These are phyloP conservation scores for Dendrophyllia cribrosa DNA, from an alignment of 64 coral and sea anemone genomes.

Conservation along the genomic window DNA sequence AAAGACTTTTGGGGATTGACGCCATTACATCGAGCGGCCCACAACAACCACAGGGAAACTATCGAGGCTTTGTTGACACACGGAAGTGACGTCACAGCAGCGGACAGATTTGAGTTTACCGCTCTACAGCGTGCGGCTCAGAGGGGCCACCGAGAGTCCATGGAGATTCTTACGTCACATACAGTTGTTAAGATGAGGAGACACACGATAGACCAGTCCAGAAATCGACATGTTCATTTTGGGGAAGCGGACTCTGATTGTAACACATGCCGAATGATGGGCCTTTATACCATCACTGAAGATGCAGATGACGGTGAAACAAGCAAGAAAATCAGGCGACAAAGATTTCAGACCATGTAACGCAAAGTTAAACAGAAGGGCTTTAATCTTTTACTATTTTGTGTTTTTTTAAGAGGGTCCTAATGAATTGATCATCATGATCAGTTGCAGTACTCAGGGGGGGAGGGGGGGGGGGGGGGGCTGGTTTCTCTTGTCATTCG, in stretches of 20 bases:
- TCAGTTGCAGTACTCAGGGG: no score
- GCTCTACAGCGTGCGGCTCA: constrained; percentile 78
- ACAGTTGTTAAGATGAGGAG: constrained; percentile 41
- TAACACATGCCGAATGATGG: constrained; percentile 72
- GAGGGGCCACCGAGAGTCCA: constrained; percentile 61
- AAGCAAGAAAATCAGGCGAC: background rate
- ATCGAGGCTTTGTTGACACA: constrained; percentile 57
- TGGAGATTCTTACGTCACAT: constrained; percentile 63
- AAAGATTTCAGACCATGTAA: constrained; percentile 39
- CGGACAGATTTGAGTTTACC: constrained; percentile 75
- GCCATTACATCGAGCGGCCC: constrained; percentile 78
- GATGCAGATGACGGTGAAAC: background rate
- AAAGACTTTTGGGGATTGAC: constrained; percentile 68
- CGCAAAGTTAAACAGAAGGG: background rate
- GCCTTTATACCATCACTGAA: constrained; percentile 21
- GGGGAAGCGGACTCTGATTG: constrained; percentile 54
- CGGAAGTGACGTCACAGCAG: constrained; percentile 54
- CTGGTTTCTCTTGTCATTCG: no score
- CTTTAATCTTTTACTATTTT: background rate
- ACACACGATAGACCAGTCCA: background rate
- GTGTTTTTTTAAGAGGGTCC: no score
- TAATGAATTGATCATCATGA: no score
- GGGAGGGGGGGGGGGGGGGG: no score
- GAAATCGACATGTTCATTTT: constrained; percentile 23
- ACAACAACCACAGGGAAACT: constrained; percentile 78